Evolutionary conservation across 1,140 invertebrate genomes (phyloP), one percentile per base, ranked within the genome.

Genomic region (Zaprionus africanus): DNA sequence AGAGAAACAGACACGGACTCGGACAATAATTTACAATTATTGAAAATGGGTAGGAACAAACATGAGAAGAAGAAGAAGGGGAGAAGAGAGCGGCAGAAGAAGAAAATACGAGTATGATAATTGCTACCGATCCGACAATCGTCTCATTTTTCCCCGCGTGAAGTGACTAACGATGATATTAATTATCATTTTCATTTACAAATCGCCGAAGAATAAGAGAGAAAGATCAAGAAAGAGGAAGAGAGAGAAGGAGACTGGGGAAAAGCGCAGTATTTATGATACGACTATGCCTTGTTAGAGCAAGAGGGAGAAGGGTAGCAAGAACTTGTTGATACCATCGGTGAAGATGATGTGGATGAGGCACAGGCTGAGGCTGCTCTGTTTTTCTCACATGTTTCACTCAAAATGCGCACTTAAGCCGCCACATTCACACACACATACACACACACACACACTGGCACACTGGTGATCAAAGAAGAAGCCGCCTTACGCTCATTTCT

Each of bases 21-120:
- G 54, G 36, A 78, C 56, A 84, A 88, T 90, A 88, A 88, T 79
- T 88, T 90, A 88, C 84, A 88, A 88, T 88, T 88, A 88, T 90
- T 84, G 81, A 88, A 79, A 70, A 77, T 76, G 60, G 51, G 26
- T 62, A 63, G 53, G 15, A 26, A 77, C 62, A 73, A 69, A 41
- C 36, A 67, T n/a, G 74, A 46, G 65, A 49, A 76, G 67, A 61
- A 65, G 58, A 26, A 62, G 24, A 67, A 49, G 66, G 17, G 17
- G 5, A 2, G 69, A 43, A 69, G 76, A 75, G 69, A n/a, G n/a
- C n/a, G n/a, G 72, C 22, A 7, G 24, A 72, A 63, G 58, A 54
- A 68, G 67, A 88, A 87, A 81, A 87, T 75, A 75, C 66, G 59
- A 75, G 66, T 84, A 87, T 87, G 84, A 87, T 87, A 87, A 87